Base-by-base conservation (phyloP, 2,797 vertebrate species). In the Mormyrus hasselquistii region DNA sequence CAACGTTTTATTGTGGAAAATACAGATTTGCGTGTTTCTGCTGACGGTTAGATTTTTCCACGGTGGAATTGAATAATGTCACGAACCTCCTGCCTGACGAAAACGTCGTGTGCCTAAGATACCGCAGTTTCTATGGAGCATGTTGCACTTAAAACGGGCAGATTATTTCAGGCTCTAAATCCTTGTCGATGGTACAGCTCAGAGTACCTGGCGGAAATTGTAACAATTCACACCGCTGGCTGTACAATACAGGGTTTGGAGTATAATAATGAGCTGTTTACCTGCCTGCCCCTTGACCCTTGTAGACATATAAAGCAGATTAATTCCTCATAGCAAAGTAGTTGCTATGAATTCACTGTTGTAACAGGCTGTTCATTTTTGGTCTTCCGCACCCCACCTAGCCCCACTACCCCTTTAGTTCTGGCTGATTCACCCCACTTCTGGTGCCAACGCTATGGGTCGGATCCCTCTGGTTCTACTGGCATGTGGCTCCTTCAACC, bases 401-500 rank as follows among this genome's bases (percentile, higher is more conserved):
- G 62, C 29, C 16, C 50, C 9, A 10, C 12, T 4, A 50, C 49
- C 73, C 41, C 9, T 12, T 38, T 29, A n/a, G 16, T 79, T 86
- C 85, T 86, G 85, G n/a, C 69, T 14, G 86, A 16, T 65, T 9
- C 76, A 5, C 44, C 69, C 87, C 6, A n/a, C 9, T 16, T 38
- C 29, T 38, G 12, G 25, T 34, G 52, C 19, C 25, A 87, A 53
- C 1, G 2, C 8, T 29, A 62, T 86, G 41, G 91, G 88, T 92
- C 96, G 94, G 53, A 94, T 97, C 90, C 97, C 97, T 9, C 94
- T 98, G 57, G 93, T 97, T 87, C 96, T 98, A 25, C 94, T 99
- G 41, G 96, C 97, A 79, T 98, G 97, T 69, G 97, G 97, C 90
- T 98, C 97, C 88, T 99, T 98, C 92, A 99, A 99, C 93, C 98